phyloP scores from a whole-genome alignment of 2,888 invertebrate genomes.

The Emmelina monodactyla region DNA sequence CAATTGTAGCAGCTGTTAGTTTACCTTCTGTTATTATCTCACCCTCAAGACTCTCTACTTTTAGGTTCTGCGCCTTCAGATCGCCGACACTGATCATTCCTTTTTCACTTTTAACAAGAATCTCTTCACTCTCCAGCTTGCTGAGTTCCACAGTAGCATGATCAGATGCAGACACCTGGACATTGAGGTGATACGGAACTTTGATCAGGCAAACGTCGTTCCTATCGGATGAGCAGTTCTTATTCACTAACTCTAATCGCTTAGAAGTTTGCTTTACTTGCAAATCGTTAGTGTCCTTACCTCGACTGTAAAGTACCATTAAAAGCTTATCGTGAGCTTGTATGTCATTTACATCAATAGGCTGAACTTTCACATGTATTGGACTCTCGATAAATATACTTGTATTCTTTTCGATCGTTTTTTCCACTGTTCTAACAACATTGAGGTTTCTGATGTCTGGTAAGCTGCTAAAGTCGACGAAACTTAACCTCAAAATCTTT shows the following conservation, averaged over 20 bases:
- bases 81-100: slow-evolving; percentile 39
- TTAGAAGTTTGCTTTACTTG: slow-evolving; percentile 57
- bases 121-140: slow-evolving; percentile 51
- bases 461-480: slow-evolving; percentile 43
- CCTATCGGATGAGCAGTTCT: slow-evolving; percentile 40
- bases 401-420: slow-evolving; percentile 51
- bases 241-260: slow-evolving; percentile 50
- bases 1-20: slow-evolving; percentile 43
- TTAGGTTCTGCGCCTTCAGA: slow-evolving; percentile 48
- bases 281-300: slow-evolving; percentile 49
- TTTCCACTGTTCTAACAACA: slow-evolving; percentile 54
- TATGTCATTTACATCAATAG: slow-evolving; percentile 51
- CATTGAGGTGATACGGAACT: slow-evolving; percentile 55
- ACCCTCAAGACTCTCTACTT: slow-evolving; percentile 45
- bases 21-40: slow-evolving; percentile 39
- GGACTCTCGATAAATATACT: slow-evolving; percentile 59
- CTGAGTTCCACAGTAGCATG: slow-evolving; percentile 46
- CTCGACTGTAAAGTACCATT: slow-evolving; percentile 53
- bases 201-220: slow-evolving; percentile 56
- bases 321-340: slow-evolving; percentile 51
- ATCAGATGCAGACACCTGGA: slow-evolving; percentile 49
- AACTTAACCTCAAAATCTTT: slow-evolving; percentile 61
- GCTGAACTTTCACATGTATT: slow-evolving; percentile 55
- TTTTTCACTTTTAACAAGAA: slow-evolving; percentile 51
- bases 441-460: slow-evolving; percentile 54